Base-by-base conservation (phyloP, 2,113 vertebrate species). In the Megaceryle maxima region DNA sequence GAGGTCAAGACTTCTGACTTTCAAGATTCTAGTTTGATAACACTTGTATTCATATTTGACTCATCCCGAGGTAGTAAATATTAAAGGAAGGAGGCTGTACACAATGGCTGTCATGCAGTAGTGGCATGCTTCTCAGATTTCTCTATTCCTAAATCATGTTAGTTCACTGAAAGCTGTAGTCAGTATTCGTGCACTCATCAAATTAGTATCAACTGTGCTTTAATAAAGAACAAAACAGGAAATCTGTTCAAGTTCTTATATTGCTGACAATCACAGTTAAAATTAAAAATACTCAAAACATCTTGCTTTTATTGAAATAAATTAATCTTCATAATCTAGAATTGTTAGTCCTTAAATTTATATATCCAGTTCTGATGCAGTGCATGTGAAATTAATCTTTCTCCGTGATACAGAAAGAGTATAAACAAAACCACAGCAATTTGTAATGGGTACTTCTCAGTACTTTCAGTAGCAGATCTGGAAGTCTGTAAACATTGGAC, bases 211-310 rank as follows among this genome's bases (percentile, higher is more conserved):
- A 88, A 28, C 19, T 95, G 33, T 85, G 16, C 43, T 89, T 94
- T 94, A 85, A 68, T 92, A 93, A 87, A 85, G 28, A 89, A 11
- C 13, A 91, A 74, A 89, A 16, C 51, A 81, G 60, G 63, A 95
- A 92, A 72, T 89, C 80, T 56, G 10, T 77, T 24, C 9, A 53
- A 74, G 33, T 83, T 66, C 68, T 92, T 84, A 35, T 37, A 22
- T 9, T 85, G 37, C 33, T 83, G 62, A 57, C 60, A 84, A 37
- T 72, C 56, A 74, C 8, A 51, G 22, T 68, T 87, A 70, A 70
- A 87, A 74, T 68, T 87, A 70, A 74, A 87, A 74, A 57, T 60
- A 44, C 16, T 53, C n/a, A 81, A 24, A 55, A 10, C 37, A 57
- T 83, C 83, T 44, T 85, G 62, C 19, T 60, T 93, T 82, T 86